Evolutionary conservation across 2,888 invertebrate genomes (phyloP), one percentile per base, ranked within the genome.

Genomic region (Serripes groenlandicus): DNA sequence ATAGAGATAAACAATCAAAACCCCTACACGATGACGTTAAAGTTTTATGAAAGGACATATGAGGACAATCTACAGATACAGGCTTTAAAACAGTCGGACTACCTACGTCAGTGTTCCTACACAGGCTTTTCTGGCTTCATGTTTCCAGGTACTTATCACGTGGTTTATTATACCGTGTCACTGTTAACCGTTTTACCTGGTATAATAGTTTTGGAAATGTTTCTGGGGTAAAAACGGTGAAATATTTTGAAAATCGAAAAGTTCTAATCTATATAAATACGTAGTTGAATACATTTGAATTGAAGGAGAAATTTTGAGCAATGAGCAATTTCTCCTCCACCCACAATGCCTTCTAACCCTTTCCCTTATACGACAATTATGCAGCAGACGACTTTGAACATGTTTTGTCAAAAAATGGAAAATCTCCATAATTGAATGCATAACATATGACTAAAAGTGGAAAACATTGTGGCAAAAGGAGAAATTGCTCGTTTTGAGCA

Each of bases 51-150:
- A 23, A 66, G 85, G 28, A 75, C 71, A 30, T 78, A 77, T 68
- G 82, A 82, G 21, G 77, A 83, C 68, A 78, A 79, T 68, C 76
- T 88, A 81, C 85, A 86, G 37, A 81, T 90, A 75, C 88, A 88
- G 64, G 79, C 88, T 23, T 78, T 90, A 21, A 90, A 89, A 75
- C 82, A 86, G n/a, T 88, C 88, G 52, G 89, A 89, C 76, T 90
- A 90, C 77, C 85, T 90, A 78, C 82, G 90, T 49, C 89, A 90
- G 74, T 91, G 91, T 76, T 89, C 91, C 23, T 87, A 90, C 69
- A 81, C 90, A 21, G 89, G 89, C 23, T 84, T 90, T 21, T 82
- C 90, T 11, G 83, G 89, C n/a, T 88, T 91, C 52, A 89, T 91
- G 88, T 88, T 91, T 74, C 83, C 90, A 87, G 91, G 91, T 91